Evolutionary conservation across 2,797 vertebrate genomes (phyloP).

Genomic region (Staurois parvus): DNA sequence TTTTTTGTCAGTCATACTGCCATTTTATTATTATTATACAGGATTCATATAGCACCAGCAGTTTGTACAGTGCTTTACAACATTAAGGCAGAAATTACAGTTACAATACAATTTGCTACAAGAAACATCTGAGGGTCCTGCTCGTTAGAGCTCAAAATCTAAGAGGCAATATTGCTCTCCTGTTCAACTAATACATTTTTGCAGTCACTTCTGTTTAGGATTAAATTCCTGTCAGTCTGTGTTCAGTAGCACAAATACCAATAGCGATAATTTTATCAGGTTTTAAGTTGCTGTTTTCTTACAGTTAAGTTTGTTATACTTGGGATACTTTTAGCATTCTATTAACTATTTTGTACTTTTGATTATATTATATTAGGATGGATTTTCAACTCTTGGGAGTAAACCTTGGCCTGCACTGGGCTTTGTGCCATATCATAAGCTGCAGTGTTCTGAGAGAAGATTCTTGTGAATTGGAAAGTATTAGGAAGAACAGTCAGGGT

Average conservation of each 20-base stretch:
- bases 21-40: background rate
- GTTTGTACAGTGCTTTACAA: too few relatives aligned
- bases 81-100: too few relatives aligned
- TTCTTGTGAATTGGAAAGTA: constrained; percentile 39
- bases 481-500: constrained; percentile 40
- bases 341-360: constrained; percentile 50
- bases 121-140: too few relatives aligned
- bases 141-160: too few relatives aligned
- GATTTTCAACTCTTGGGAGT: constrained; percentile 51
- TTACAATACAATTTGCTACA: too few relatives aligned
- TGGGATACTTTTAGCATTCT: constrained; percentile 37
- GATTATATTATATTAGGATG: constrained; percentile 52
- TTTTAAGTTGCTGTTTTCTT: constrained; percentile 27
- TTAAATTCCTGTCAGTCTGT: constrained; percentile 8
- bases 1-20: too few relatives aligned
- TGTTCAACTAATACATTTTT: background rate
- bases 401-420: constrained; percentile 47
- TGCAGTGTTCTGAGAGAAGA: constrained; percentile 33
- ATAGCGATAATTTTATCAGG: constrained; percentile 40
- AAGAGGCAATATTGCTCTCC: background rate
- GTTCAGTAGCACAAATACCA: constrained; percentile 32
- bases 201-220: background rate
- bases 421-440: constrained; percentile 38
- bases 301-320: constrained; percentile 39
- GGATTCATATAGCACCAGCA: too few relatives aligned